Base-by-base conservation (phyloP, 2,797 vertebrate species). In the Semotilus atromaculatus region DNA sequence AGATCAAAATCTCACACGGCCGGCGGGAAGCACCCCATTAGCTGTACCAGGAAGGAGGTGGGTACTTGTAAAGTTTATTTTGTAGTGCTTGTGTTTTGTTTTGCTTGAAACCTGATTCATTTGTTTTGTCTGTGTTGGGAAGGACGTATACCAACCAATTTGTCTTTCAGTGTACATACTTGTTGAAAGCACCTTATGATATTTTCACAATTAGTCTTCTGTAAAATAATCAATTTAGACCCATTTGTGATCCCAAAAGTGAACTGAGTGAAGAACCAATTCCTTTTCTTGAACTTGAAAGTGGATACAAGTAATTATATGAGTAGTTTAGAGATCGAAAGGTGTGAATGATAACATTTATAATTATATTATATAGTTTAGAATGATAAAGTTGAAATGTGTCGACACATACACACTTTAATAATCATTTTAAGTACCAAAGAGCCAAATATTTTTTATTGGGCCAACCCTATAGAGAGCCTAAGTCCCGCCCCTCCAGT, bases 1-100 rank as follows among this genome's bases (percentile, higher is more conserved):
- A 36, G 98, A 99, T 84, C 93, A 93, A 1, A 94, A 91, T 79
- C 93, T 94, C 90, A 93, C 95, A 21, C 96, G 96, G 83, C 93
- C 96, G 9, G 97, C 95, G 11, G 97, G 97, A 89, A 99, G 97
- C 94, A 99, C 98, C 93, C 98, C 98, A 0, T 90, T 99, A 92
- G 97, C 98, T 89, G 98, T 99, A 48, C 95, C 95, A 0, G 93
- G 93, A n/a, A 92, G 90, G 87, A 92, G 94, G 95, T 95, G 23
- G 90, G 90, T 62, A 8, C 71, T 40, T 68, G 19, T 13, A 34
- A 60, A 70, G n/a, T 73, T 31, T 45, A 16, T 83, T 14, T 62
- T 13, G 13, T 64, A 40, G 43, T 31, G 51, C 38, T 73, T 48
- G n/a, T 79, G 21, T 53, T n/a, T 68, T 48, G 7, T 38, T 81